These are phyloP conservation scores for Jaculus jaculus DNA, from an alignment of 2,113 vertebrate species.

Conservation along the genomic window DNA sequence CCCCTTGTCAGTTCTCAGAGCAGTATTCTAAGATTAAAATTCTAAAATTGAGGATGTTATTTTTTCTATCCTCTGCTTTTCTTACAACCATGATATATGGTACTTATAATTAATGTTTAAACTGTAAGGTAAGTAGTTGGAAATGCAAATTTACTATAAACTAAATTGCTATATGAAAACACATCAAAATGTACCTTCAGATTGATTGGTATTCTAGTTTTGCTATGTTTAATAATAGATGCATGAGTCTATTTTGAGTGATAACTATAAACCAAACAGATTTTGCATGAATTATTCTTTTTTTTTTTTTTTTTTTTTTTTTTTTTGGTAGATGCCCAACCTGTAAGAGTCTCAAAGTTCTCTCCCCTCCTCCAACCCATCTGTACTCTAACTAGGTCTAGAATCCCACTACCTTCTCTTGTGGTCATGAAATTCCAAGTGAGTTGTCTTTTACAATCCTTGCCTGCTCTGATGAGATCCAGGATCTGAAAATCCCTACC, in stretches of 20 bases:
- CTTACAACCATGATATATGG: neutral
- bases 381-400: no score
- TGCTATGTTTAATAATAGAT: neutral
- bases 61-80: neutral
- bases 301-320: neutral
- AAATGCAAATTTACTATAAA: neutral
- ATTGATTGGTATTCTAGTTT: neutral
- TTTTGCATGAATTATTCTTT: neutral
- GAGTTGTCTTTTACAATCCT: no score
- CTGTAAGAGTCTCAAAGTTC: no score
- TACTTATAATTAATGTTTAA: neutral
- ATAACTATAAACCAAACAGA: neutral
- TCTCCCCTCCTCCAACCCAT: no score
- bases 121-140: neutral
- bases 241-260: neutral
- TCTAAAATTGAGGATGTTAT: neutral
- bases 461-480: no score
- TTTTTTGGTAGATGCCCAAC: no score
- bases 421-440: no score
- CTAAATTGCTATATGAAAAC: neutral
- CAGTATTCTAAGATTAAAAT: neutral
- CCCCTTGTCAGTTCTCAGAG: neutral
- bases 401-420: no score
- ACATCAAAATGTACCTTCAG: neutral
- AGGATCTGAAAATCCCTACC: no score